These are phyloP conservation scores for Lepidostoma basale DNA, from an alignment of 1,140 invertebrate genomes.

Conservation along the genomic window DNA sequence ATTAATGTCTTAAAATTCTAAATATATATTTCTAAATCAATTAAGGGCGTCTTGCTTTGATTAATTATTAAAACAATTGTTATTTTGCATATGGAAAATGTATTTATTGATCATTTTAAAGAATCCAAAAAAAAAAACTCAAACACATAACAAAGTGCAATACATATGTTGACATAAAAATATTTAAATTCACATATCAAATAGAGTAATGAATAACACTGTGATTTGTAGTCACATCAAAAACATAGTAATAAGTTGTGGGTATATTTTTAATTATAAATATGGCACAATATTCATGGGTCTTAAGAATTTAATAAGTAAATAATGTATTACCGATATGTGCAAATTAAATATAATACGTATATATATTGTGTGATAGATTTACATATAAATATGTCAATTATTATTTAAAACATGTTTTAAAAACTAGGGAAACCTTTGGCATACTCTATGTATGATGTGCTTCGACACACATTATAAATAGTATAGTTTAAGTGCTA, in stretches of 20 bases:
- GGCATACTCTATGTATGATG: not conserved
- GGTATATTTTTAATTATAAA: not conserved
- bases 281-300: slow-evolving; percentile 11
- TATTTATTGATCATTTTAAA: slow-evolving; percentile 21
- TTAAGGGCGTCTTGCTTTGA: too few species aligned
- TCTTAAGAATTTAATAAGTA: not conserved
- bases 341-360: not conserved
- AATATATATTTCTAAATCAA: too few species aligned
- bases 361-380: not conserved
- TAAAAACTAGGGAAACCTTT: too few species aligned
- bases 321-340: not conserved
- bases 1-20: too few species aligned
- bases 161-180: not conserved
- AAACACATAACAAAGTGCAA: slow-evolving; percentile 24
- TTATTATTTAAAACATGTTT: too few species aligned
- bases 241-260: not conserved
- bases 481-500: not conserved
- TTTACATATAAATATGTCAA: not conserved
- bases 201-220: too few species aligned
- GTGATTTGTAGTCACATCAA: too few species aligned
- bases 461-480: not conserved
- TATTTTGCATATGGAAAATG: slow-evolving; percentile 1
- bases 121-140: slow-evolving; percentile 17
- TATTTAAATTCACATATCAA: not conserved
- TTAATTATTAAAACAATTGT: not conserved